Evolutionary conservation across 1,140 invertebrate species (phyloP).

Genomic region (Hylaeus anthracinus): DNA sequence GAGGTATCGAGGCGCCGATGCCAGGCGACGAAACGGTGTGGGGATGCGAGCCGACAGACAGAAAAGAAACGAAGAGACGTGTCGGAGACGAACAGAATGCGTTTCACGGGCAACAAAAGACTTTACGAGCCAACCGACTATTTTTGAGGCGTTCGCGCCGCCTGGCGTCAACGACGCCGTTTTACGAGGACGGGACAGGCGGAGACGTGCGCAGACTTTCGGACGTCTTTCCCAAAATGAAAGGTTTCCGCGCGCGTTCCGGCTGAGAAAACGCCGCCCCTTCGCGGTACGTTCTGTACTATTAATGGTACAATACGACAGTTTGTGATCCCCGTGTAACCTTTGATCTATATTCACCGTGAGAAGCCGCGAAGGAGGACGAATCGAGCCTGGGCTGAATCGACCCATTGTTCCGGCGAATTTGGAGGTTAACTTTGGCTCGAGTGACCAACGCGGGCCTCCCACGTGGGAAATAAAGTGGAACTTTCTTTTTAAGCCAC

Average conservation of each 20-base stretch:
- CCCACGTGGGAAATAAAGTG: not conserved
- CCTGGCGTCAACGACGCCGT: not conserved
- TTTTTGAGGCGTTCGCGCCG: conserved; percentile 8
- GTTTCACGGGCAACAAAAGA: conserved; percentile 18
- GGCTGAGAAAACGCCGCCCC: conserved; percentile 5
- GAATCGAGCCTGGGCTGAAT: not conserved
- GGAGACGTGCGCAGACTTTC: not conserved
- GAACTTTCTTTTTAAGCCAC: too few species aligned
- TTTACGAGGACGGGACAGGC: not conserved
- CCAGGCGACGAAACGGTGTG: not conserved
- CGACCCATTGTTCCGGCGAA: not conserved
- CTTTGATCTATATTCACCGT: conserved; percentile 12
- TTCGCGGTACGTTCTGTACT: not conserved
- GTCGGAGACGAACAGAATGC: conserved; percentile 7
- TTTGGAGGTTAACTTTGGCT: not conserved
- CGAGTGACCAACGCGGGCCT: too few species aligned
- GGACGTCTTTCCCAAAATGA: conserved; percentile 8
- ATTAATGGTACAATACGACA: conserved; percentile 11
- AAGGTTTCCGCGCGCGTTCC: conserved; percentile 9
- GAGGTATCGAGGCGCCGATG: conserved; percentile 2
- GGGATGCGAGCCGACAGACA: not conserved
- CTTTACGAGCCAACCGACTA: conserved; percentile 15
- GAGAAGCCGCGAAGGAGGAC: not conserved
- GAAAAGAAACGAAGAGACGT: conserved; percentile 9
- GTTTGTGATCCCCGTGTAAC: conserved; percentile 1